Conservation (phyloP, 2,113 vertebrate species). For the Lepus americanus region DNA sequence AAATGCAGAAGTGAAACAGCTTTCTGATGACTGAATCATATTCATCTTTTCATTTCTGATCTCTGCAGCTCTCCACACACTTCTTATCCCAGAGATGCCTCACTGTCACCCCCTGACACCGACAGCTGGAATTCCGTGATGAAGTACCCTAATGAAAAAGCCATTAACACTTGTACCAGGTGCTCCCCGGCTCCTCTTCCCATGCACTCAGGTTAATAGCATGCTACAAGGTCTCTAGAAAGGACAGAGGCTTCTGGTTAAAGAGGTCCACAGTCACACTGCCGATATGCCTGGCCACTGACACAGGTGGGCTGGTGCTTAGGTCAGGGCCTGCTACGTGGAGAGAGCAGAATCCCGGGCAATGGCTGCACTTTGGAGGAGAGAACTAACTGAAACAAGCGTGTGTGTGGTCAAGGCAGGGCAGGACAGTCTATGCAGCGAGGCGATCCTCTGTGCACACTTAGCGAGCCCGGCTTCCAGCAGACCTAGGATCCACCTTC, state of each 20-base stretch:
- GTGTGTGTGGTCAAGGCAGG: not conserved
- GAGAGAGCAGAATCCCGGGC: not conserved
- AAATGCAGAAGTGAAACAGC: not conserved
- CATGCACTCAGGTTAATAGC: slow-evolving; percentile 50
- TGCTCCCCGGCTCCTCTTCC: not conserved
- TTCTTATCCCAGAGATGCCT: slow-evolving; percentile 58
- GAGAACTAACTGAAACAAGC: not conserved
- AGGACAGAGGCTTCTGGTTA: slow-evolving; percentile 57
- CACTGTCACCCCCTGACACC: slow-evolving; percentile 20
- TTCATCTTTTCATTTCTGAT: slow-evolving; percentile 56
- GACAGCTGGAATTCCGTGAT: not conserved
- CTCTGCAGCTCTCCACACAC: not conserved
- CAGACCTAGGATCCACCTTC: not conserved
- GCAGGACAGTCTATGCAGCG: fast-evolving
- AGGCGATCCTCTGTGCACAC: not conserved
- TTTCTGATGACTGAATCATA: slow-evolving; percentile 21
- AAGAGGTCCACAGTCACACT: slow-evolving; percentile 15
- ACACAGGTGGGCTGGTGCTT: not conserved
- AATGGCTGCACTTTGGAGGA: not conserved
- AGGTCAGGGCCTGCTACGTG: not conserved
- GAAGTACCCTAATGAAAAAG: slow-evolving; percentile 57
- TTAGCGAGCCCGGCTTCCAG: not conserved
- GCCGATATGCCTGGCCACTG: not conserved
- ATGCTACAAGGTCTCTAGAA: not conserved
- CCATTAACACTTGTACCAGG: slow-evolving; percentile 51